Evolutionary conservation across 2,113 vertebrate genomes (phyloP).

Genomic region (Holacanthus passer): DNA sequence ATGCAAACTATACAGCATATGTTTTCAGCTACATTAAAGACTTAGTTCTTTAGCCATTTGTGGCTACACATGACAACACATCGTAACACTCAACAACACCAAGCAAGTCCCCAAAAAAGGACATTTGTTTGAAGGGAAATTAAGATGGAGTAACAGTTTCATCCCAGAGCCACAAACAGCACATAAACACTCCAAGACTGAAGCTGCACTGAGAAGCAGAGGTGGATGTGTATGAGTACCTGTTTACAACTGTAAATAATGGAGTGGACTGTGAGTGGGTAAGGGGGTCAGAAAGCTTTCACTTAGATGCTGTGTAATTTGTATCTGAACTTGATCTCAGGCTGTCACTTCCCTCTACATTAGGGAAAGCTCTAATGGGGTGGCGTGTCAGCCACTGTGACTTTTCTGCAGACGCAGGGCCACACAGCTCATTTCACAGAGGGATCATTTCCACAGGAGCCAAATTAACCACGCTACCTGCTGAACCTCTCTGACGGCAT

Average conservation of each 20-base stretch:
- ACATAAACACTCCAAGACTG: neutral
- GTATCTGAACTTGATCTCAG: conserved; percentile 56
- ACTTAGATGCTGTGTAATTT: conserved; percentile 52
- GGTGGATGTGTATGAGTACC: conserved; percentile 4
- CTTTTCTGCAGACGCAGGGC: conserved; percentile 40
- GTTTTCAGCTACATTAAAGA: neutral
- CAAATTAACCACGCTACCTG: conserved; percentile 45
- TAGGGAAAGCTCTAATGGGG: conserved; percentile 43
- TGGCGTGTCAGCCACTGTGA: conserved; percentile 34
- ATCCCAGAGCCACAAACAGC: neutral
- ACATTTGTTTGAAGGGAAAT: neutral
- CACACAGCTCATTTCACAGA: conserved; percentile 28
- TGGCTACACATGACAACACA: neutral
- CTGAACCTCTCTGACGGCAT: conserved; percentile 16
- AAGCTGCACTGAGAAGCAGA: neutral
- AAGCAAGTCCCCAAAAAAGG: neutral
- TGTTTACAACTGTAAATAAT: conserved; percentile 70
- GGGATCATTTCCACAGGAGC: conserved; percentile 45
- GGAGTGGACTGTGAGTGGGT: conserved; percentile 39
- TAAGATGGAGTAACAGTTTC: neutral
- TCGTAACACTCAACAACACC: neutral
- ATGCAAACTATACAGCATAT: neutral
- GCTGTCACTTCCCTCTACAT: conserved; percentile 60
- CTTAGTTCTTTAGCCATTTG: neutral
- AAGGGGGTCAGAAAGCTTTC: conserved; percentile 51